Conservation (phyloP, 2,888 invertebrate species). For the Lydus trimaculatus region DNA sequence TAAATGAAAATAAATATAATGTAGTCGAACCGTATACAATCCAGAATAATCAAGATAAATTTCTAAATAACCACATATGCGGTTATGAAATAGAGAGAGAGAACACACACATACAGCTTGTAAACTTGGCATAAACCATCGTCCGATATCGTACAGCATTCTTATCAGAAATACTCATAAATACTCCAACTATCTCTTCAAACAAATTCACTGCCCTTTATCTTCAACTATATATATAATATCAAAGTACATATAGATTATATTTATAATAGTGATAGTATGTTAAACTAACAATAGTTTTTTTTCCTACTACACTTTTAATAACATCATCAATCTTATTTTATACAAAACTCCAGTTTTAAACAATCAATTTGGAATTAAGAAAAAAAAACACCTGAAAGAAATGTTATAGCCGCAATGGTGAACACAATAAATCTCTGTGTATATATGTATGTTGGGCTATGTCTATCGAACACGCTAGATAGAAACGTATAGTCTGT, state of each 20-base stretch:
- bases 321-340: constrained; percentile 30
- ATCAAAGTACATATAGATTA: constrained; percentile 21
- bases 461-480: constrained; percentile 26
- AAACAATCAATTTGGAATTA: constrained; percentile 24
- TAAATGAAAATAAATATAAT: constrained; percentile 29
- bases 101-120: constrained; percentile 26
- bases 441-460: too few relatives aligned
- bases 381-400: constrained; percentile 22
- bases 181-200: constrained; percentile 35
- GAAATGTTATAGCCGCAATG: constrained; percentile 26
- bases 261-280: constrained; percentile 13
- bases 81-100: constrained; percentile 31
- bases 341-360: constrained; percentile 29
- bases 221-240: constrained; percentile 26
- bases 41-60: constrained; percentile 35
- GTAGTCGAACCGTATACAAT: constrained; percentile 26
- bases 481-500: too few relatives aligned
- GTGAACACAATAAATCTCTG: constrained; percentile 27
- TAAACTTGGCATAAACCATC: constrained; percentile 33
- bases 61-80: constrained; percentile 35
- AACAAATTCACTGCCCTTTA: constrained; percentile 39
- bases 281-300: not conserved
- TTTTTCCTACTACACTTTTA: constrained; percentile 17
- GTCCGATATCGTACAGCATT: constrained; percentile 34
- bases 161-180: constrained; percentile 25